A percentile compares a stretch with the other conserved stretches of the same genome.
Conservation (phyloP, 2,797 vertebrate genomes). For the Eremophila alpestris region DNA sequence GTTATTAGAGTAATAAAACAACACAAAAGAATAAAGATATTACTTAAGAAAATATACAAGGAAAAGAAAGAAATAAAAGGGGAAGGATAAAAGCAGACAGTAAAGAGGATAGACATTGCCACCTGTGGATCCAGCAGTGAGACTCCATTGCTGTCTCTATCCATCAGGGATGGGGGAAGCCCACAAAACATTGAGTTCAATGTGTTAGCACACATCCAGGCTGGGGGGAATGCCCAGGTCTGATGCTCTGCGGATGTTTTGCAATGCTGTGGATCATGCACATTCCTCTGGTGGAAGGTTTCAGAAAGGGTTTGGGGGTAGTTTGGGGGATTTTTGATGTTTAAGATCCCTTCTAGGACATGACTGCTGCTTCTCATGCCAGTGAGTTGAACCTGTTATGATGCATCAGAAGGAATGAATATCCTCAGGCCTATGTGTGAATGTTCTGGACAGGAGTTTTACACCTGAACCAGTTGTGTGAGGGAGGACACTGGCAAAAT, state of each 20-base stretch:
- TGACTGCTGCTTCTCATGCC: not conserved
- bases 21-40: not conserved
- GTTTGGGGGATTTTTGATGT: not conserved
- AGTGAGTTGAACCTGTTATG: not conserved
- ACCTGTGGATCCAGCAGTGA: not conserved
- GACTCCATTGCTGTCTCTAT: not conserved
- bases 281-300: not conserved
- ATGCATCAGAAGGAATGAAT: not conserved
- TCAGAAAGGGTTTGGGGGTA: not conserved
- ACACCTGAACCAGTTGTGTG: not conserved
- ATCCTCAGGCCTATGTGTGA: not conserved
- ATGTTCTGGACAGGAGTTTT: not conserved
- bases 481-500: not conserved
- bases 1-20: not conserved
- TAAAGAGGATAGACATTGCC: no score
- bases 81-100: no score
- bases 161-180: fast-evolving
- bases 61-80: no score
- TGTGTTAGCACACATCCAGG: fast-evolving
- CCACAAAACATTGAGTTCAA: not conserved
- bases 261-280: not conserved
- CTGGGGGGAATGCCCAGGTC: not conserved
- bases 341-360: no score
- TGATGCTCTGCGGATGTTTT: not conserved
- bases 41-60: not conserved